These are phyloP conservation scores for Aplysina aerophoba DNA, from an alignment of 37 sponge, comb jelly and placozoan genomes.

Conservation along the genomic window DNA sequence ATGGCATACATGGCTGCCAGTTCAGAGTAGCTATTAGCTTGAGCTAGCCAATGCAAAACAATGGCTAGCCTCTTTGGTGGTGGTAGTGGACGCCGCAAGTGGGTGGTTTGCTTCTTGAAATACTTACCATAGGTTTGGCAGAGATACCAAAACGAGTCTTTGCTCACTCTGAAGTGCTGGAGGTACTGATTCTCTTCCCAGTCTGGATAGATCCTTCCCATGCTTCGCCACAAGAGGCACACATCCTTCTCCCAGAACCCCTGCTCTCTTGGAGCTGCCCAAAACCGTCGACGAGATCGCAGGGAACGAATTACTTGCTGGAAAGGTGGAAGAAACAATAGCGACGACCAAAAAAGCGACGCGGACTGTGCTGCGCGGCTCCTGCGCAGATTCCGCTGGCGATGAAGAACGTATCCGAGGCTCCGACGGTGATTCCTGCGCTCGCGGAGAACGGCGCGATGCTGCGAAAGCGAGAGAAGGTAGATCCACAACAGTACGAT, in stretches of 20 bases:
- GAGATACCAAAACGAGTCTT: conserved; percentile 18
- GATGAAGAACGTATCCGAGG: no score
- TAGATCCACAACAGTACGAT: no score
- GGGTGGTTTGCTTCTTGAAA: conserved; percentile 16
- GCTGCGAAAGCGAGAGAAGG: no score
- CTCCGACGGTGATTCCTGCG: no score
- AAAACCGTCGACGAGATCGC: conserved; percentile 1
- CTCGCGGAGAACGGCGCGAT: no score
- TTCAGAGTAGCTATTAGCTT: neutral
- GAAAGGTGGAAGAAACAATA: no score
- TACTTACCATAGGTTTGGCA: neutral
- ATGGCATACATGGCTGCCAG: conserved; percentile 5
- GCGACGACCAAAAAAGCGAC: no score
- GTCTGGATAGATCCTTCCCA: conserved; percentile 25
- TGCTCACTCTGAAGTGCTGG: conserved; percentile 23
- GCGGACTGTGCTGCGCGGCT: no score
- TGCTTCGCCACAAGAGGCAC: neutral
- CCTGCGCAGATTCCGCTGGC: no score
- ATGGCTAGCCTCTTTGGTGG: conserved; percentile 20
- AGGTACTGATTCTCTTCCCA: conserved; percentile 39
- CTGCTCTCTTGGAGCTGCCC: conserved; percentile 4
- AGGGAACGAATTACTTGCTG: no score
- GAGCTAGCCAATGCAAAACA: conserved; percentile 30
- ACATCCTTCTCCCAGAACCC: conserved; percentile 36
- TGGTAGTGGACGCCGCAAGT: neutral